Evolutionary conservation across 2,113 vertebrate species (phyloP).

Genomic region (Eira barbara): DNA sequence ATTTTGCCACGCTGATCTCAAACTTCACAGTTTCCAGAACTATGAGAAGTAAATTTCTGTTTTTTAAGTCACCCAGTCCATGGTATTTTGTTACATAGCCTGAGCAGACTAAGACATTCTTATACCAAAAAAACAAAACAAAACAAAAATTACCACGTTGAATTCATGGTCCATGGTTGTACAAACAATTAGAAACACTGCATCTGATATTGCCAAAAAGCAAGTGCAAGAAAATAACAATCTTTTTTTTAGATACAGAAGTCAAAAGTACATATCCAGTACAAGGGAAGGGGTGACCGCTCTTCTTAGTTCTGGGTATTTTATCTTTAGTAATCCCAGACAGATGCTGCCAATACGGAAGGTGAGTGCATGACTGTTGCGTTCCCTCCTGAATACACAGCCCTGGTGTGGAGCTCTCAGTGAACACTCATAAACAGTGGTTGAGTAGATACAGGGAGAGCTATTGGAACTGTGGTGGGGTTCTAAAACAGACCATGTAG

Average conservation of each 20-base stretch:
- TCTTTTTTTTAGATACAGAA: not conserved
- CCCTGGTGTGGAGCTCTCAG: not conserved
- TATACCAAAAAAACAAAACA: not conserved
- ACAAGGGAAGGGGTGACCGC: not conserved
- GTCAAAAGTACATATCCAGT: not conserved
- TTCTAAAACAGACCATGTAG: not conserved
- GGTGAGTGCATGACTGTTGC: not conserved
- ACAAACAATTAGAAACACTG: not conserved
- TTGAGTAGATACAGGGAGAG: not conserved
- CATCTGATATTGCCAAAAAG: not conserved
- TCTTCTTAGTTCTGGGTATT: not conserved
- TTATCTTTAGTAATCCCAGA: not conserved
- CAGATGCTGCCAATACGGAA: not conserved
- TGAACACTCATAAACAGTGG: not conserved
- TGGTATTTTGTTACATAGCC: not conserved
- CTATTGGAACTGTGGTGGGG: not conserved
- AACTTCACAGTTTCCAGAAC: not conserved
- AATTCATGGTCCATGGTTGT: not conserved
- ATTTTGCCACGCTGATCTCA: not conserved
- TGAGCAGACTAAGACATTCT: not conserved
- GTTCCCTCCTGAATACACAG: not conserved
- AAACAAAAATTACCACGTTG: not conserved
- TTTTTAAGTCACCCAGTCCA: not conserved
- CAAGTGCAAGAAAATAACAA: not conserved
- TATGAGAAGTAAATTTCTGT: not conserved